These are phyloP conservation scores for Tragelaphus strepsiceros DNA, from an alignment of 2,113 vertebrate genomes.

Conservation along the genomic window DNA sequence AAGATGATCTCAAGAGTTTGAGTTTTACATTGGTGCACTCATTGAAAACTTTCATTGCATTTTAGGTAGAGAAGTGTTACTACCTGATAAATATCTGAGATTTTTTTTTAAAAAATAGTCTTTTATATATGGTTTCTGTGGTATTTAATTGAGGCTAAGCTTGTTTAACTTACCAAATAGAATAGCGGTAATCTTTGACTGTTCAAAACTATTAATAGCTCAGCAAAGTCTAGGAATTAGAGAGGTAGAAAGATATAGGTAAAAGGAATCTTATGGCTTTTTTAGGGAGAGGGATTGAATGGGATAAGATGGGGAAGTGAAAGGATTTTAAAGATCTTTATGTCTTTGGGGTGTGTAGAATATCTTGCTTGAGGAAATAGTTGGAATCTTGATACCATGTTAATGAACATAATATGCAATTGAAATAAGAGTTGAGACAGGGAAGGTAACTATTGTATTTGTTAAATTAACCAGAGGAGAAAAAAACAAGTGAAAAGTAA, in stretches of 20 bases:
- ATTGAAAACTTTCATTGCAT: neutral
- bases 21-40: neutral
- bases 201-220: neutral
- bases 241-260: neutral
- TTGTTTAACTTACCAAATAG: neutral
- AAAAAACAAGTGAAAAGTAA: neutral
- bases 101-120: neutral
- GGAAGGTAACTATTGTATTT: neutral
- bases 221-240: neutral
- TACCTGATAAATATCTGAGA: neutral
- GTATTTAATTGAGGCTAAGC: neutral
- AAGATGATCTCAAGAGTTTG: neutral
- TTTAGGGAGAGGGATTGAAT: neutral
- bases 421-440: neutral
- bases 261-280: neutral
- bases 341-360: neutral
- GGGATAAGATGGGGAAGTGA: neutral
- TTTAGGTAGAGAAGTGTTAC: neutral
- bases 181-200: neutral
- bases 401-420: neutral
- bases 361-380: neutral
- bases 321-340: neutral
- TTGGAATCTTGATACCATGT: neutral
- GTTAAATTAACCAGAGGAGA: neutral
- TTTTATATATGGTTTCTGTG: neutral